Base-by-base conservation (phyloP, 2,888 invertebrate genomes). In the Ochropacha duplaris region DNA sequence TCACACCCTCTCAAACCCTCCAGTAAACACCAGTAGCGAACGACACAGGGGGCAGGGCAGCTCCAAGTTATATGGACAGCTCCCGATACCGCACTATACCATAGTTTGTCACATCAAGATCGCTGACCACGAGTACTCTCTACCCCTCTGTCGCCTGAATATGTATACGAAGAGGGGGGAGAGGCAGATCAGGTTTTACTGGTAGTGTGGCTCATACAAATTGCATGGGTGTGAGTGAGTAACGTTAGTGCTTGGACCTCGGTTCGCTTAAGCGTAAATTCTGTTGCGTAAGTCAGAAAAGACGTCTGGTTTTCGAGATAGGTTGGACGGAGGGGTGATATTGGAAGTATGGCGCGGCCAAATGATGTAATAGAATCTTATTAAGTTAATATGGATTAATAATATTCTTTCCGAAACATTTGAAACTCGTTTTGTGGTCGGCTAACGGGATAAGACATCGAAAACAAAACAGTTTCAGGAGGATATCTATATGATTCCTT, bases 251-350 rank as follows among this genome's bases (percentile, higher is more conserved):
- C 84, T 83, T 83, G 90, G 90, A 89, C 88, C 87, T 84, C 86
- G 84, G 86, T 75, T 86, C 90, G 88, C 84, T 87, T 89, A 79
- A 90, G 91, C 91, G 90, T 90, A 87, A 90, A 91, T 90, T 90
- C 85, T 84, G 90, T 91, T 90, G 90, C 91, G 91, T 91, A 91
- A 91, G 90, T 87, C 84, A 81, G 85, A 84, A 87, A 87, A 89
- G 89, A 88, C 87, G 89, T 84, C 87, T 87, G 87, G 80, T 84
- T 82, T 78, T 79, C 74, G 82, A 88, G 88, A 88, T 88, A 86
- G 80, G 83, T 82, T 77, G 80, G 78, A 71, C 65, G 69, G 73
- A 78, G 80, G 76, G 74, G 61, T 74, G 79, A 83, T 88, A 86
- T 88, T 85, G 84, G 79, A 77, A 76, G 74, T 74, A 79, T 76